Base-by-base conservation (phyloP, 2,797 vertebrate genomes). In the Macrochelys suwanniensis region DNA sequence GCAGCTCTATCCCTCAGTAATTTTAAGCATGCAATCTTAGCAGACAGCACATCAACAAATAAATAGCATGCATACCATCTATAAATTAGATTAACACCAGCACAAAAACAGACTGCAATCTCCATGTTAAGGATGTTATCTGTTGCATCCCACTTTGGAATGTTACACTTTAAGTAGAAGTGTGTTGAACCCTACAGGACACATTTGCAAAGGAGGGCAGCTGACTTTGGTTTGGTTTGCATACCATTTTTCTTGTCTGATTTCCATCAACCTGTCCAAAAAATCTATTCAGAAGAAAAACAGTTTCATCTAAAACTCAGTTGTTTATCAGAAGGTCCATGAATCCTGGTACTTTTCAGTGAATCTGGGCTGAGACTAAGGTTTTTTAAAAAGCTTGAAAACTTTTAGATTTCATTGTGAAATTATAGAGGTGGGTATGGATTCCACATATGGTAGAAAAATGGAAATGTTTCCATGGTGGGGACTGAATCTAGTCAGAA, bases 101-200 rank as follows among this genome's bases (percentile, higher is more conserved):
- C 87, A 92, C 85, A 90, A 88, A 88, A 51, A 11, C 49, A 82
- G 82, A 61, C 25, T 89, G 1, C 77, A 88, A 42, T 85, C 19
- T 47, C 3, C 2, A 47, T 37, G 17, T 82, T 89, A 65, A 92
- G n/a, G 3, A 3, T 89, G 7, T 56, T 57, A 82, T 51, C 86
- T 95, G 21, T 42, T 90, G 80, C 57, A 26, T 85, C n/a, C 47
- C 78, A 65, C 11, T 90, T 88, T 71, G 42, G 47, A 94, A 89
- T n/a, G 2, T 74, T 0, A 0, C 50, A 11, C 8, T 33, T 88
- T 87, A 16, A 28, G 51, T 56, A 51, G 19, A 89, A 81, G 80
- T 23, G 86, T 79, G 56, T 10, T 19, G 42, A 74, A 45, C 21
- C 37, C 11, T 74, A 74, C 23, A 74, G 42, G 21, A 42, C 37